Base-by-base conservation (phyloP, 2,797 vertebrate genomes). In the Paedocypris micromegethes region DNA sequence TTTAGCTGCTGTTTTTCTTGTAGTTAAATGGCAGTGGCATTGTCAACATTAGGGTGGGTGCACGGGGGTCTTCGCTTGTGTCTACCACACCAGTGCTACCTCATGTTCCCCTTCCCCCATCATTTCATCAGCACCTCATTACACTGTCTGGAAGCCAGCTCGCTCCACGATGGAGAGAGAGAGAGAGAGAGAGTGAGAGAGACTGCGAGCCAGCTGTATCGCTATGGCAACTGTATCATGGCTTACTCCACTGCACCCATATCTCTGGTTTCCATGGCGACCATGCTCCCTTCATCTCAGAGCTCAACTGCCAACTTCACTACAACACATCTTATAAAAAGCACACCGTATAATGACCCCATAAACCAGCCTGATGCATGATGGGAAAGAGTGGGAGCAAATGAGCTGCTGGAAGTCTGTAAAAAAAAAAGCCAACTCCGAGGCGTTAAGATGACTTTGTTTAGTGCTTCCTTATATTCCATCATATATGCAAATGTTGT, bases 211-310 rank as follows among this genome's bases (percentile, higher is more conserved):
- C 58, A 66, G 58, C 48, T 59, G 7, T 48, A 73, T 80, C 59
- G 39, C 78, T 62, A 80, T 80, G 76, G 76, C 70, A 80, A 80
- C 78, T 80, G 78, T 76, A 76, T 80, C 76, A 74, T 64, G 23
- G 61, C 76, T 68, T 66, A 70, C 60, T 70, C 72, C 61, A 37
- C 44, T 78, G 72, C 78, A 58, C 66, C 74, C 74, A 68, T 66
- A 76, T 73, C 69, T 56, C 48, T 44, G 41, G 78, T 80, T 80
- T 76, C 78, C 74, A 54, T 76, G 76, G 78, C 55, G 57, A 80
- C 78, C 40, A 3, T 7, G 63, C 73, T 61, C 63, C 66, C 68
- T 77, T 76, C 66, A 70, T 54, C 53, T 44, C 48, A 68, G 54
- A 64, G 68, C 50, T 52, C 6, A 43, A 69, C 50, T 55, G 51